Conservation (phyloP, 2,797 vertebrate genomes). For the Myripristis jacobus region DNA sequence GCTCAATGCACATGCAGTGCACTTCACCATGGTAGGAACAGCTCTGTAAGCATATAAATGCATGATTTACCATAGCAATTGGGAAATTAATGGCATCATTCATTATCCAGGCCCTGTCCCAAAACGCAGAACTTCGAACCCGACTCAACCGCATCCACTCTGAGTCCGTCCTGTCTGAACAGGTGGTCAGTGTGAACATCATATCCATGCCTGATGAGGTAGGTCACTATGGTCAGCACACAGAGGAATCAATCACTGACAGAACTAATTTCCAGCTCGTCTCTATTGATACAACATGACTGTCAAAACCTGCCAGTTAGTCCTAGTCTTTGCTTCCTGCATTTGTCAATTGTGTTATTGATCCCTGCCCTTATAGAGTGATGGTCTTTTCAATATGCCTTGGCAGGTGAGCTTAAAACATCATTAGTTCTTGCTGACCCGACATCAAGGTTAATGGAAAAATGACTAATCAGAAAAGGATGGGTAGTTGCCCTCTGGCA, state of each 20-base stretch:
- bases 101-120: constrained; percentile 92
- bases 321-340: constrained; percentile 51
- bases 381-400: constrained; percentile 51
- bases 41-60: too few relatives aligned
- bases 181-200: constrained; percentile 99
- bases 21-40: too few relatives aligned
- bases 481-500: constrained; percentile 47
- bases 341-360: constrained; percentile 67
- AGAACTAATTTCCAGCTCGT: constrained; percentile 43
- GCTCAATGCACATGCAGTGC: too few relatives aligned
- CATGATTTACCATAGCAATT: not conserved
- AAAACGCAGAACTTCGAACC: constrained; percentile 97
- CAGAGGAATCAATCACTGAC: constrained; percentile 30
- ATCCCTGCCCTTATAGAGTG: constrained; percentile 55
- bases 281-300: constrained; percentile 36
- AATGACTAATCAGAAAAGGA: constrained; percentile 67
- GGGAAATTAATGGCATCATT: constrained; percentile 17
- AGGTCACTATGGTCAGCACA: constrained; percentile 63
- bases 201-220: constrained; percentile 98
- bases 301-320: constrained; percentile 25
- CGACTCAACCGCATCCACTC: constrained; percentile 98
- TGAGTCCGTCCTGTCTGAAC: constrained; percentile 95
- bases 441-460: constrained; percentile 71
- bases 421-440: constrained; percentile 59
- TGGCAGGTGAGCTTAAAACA: constrained; percentile 61